These are phyloP conservation scores for Erythrolamprus reginae DNA, from an alignment of 2,113 vertebrate genomes.

Conservation along the genomic window DNA sequence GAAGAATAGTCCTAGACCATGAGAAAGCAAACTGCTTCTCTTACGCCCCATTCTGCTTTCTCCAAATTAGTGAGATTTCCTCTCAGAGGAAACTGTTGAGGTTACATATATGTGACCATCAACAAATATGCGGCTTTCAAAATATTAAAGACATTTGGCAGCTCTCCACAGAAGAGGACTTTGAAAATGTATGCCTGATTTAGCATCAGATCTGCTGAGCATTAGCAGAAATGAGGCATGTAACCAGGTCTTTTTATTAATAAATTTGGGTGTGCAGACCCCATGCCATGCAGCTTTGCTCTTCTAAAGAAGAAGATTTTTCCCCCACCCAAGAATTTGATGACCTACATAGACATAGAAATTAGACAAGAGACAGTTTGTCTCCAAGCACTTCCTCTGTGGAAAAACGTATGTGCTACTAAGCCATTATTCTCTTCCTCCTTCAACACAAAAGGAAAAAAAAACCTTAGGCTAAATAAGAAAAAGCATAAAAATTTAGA, in stretches of 20 bases:
- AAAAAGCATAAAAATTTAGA: neutral
- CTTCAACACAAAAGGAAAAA: neutral
- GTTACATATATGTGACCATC: neutral
- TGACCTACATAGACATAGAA: conserved; percentile 5
- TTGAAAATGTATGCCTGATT: neutral
- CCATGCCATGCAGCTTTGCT: neutral
- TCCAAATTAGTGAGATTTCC: neutral
- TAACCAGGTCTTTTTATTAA: neutral
- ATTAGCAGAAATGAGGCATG: neutral
- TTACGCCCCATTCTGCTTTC: no score
- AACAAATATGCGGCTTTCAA: neutral
- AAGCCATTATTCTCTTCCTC: neutral
- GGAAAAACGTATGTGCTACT: neutral
- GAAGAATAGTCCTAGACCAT: neutral
- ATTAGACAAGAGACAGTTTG: conserved; percentile 7
- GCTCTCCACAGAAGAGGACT: neutral
- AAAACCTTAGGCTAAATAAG: neutral
- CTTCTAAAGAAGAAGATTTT: neutral
- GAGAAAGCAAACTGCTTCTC: neutral
- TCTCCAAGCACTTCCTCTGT: conserved; percentile 27
- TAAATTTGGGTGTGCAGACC: neutral
- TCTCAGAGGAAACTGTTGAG: neutral
- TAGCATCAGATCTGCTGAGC: neutral
- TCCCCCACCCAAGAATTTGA: neutral
- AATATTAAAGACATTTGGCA: neutral